phyloP scores from a whole-genome alignment of 1,140 invertebrate species.

The Ptiloglossa arizonensis region DNA sequence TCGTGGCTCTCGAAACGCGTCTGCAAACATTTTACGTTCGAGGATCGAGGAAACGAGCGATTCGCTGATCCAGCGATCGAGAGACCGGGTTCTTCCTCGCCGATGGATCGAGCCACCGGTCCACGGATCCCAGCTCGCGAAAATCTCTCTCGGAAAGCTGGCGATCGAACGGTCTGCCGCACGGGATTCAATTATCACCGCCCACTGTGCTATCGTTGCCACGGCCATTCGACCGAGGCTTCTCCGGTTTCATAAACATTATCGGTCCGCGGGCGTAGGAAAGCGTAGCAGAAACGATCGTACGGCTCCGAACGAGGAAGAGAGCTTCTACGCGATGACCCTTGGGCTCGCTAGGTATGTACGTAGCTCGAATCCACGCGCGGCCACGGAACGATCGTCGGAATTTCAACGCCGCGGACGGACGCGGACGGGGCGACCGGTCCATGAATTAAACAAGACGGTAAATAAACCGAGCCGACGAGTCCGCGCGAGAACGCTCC shows the following conservation, averaged over 20 bases:
- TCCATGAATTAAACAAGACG: background rate
- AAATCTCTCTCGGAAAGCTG: background rate
- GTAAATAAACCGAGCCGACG: background rate
- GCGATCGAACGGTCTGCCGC: background rate
- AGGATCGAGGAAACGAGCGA: background rate
- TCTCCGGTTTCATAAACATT: slow-evolving; percentile 7
- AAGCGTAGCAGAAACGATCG: background rate
- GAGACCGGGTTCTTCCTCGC: background rate
- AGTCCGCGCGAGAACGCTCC: too few species aligned
- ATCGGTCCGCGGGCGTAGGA: background rate
- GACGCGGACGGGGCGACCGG: background rate
- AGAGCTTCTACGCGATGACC: too few species aligned
- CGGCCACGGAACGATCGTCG: background rate
- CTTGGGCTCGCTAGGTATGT: too few species aligned
- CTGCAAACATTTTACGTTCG: background rate
- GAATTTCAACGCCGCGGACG: background rate
- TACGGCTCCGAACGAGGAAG: background rate
- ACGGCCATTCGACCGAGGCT: background rate
- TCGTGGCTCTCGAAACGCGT: background rate
- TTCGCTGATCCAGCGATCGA: background rate
- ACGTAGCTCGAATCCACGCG: background rate
- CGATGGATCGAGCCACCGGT: background rate
- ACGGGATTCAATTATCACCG: slow-evolving; percentile 34
- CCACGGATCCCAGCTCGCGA: too few species aligned
- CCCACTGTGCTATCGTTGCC: slow-evolving; percentile 1